Conservation (phyloP, 2,797 vertebrate genomes). For the Lophius americanus region DNA sequence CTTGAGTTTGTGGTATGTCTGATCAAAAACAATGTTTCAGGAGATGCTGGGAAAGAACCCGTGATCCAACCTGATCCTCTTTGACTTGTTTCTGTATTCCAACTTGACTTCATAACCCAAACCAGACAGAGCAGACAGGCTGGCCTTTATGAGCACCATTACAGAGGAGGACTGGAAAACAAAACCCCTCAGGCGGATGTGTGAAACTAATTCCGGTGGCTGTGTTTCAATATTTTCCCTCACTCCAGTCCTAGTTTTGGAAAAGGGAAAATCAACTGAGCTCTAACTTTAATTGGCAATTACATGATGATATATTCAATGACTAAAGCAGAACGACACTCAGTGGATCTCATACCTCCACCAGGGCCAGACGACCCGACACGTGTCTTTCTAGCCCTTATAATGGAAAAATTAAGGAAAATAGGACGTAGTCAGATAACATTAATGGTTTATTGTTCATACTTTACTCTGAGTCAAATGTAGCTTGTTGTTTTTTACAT, state of each 20-base stretch:
- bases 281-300: constrained; percentile 20
- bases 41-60: constrained; percentile 52
- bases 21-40: constrained; percentile 54
- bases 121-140: constrained; percentile 63
- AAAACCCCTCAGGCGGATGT: constrained; percentile 38
- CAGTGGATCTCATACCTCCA: no score
- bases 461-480: no score
- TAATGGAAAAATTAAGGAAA: no score
- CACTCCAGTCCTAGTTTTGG: constrained; percentile 36
- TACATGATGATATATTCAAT: constrained; percentile 8
- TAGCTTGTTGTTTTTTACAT: no score
- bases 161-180: constrained; percentile 31
- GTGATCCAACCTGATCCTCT: constrained; percentile 55
- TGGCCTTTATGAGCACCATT: constrained; percentile 40
- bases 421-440: no score
- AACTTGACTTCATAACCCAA: constrained; percentile 60
- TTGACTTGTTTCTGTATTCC: constrained; percentile 52
- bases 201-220: constrained; percentile 41
- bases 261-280: constrained; percentile 16
- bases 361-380: no score
- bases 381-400: no score
- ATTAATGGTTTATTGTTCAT: no score
- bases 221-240: constrained; percentile 28
- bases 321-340: constrained; percentile 1
- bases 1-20: constrained; percentile 36